Conservation (phyloP, 2,888 invertebrate species). For the Catonia carolina region DNA sequence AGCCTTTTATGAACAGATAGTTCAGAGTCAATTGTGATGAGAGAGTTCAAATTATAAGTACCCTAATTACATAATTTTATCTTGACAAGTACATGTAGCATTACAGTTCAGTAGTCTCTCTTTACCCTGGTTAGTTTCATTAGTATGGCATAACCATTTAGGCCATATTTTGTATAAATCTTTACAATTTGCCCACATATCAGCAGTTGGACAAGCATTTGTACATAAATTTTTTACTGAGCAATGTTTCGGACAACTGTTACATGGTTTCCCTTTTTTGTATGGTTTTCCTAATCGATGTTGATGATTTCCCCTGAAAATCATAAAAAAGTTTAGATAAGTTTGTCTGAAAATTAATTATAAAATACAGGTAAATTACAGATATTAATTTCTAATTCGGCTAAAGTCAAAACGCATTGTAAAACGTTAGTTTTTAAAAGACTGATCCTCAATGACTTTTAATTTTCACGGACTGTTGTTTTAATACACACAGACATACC, state of each 20-base stretch:
- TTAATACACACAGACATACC: no score
- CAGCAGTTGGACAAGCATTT: conserved; percentile 61
- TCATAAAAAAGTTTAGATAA: conserved; percentile 12
- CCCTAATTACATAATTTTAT: conserved; percentile 19
- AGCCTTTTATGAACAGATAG: no score
- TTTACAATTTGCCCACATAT: conserved; percentile 65
- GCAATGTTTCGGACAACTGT: conserved; percentile 58
- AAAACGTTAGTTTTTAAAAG: no score
- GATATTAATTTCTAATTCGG: no score
- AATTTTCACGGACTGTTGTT: no score
- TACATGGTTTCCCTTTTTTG: conserved; percentile 57
- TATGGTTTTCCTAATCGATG: conserved; percentile 60
- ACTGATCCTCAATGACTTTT: no score
- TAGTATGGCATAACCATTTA: conserved; percentile 53
- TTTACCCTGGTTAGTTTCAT: conserved; percentile 48
- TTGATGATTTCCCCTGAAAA: conserved; percentile 61
- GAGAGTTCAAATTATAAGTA: no score
- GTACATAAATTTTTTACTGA: conserved; percentile 55
- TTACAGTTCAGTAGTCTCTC: conserved; percentile 53
- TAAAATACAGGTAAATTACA: no score
- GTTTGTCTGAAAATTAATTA: no score
- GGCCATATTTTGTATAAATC: conserved; percentile 54
- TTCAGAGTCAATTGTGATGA: no score
- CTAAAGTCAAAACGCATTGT: no score
- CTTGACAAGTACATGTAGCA: conserved; percentile 62